phyloP scores from a whole-genome alignment of 2,113 vertebrate species.

The Esox niger region DNA sequence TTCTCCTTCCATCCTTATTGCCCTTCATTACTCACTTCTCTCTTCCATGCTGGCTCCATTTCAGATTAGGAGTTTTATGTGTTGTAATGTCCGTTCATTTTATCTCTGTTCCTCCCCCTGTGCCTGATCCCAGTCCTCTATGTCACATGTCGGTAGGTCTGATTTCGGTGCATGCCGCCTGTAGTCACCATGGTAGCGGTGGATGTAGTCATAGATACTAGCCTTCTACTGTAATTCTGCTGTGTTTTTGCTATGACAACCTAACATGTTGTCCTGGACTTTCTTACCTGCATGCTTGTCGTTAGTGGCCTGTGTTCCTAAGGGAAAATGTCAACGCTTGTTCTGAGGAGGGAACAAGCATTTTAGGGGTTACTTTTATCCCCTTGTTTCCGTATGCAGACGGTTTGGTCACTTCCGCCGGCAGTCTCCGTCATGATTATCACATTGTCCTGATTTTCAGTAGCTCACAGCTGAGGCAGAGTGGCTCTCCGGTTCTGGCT shows the following conservation, averaged over 20 bases:
- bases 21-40: conserved; percentile 74
- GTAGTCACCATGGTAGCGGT: conserved; percentile 61
- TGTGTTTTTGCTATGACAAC: neutral
- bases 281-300: too few species aligned
- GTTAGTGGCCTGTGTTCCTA: too few species aligned
- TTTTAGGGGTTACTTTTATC: too few species aligned
- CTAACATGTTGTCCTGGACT: conserved; percentile 14
- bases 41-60: too few species aligned
- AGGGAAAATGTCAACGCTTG: too few species aligned
- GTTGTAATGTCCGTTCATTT: conserved; percentile 37
- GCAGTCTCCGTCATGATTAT: neutral
- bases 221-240: too few species aligned
- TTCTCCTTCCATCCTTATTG: conserved; percentile 49
- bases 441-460: conserved; percentile 19
- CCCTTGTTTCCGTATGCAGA: too few species aligned
- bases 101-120: conserved; percentile 81
- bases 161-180: conserved; percentile 80
- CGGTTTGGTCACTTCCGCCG: conserved; percentile 3
- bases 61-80: too few species aligned
- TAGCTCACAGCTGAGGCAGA: conserved; percentile 8
- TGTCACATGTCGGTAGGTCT: too few species aligned
- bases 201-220: conserved; percentile 52
- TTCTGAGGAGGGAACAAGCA: too few species aligned
- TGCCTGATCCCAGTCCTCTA: conserved; percentile 82
- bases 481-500: conserved; percentile 2